Evolutionary conservation across 2,888 invertebrate genomes (phyloP).

Genomic region (Cyclophora punctaria): DNA sequence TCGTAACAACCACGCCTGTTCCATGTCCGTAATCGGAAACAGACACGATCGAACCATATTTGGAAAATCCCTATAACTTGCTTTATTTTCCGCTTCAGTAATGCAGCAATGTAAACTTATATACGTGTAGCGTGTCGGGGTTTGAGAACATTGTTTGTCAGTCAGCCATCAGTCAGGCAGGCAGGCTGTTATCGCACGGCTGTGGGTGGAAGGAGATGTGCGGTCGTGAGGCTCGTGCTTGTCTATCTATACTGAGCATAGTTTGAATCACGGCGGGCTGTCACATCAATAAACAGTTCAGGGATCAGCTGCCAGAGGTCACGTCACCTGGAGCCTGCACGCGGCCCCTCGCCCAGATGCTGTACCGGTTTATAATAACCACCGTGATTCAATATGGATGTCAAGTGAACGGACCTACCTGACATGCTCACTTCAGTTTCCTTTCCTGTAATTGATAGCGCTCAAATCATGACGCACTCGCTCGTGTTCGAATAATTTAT

Average conservation of each 20-base stretch:
- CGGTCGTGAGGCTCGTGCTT: no score
- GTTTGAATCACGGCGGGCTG: slow-evolving; percentile 8
- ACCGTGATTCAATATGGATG: slow-evolving; percentile 11
- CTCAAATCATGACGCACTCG: slow-evolving; percentile 4
- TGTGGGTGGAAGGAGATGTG: not conserved
- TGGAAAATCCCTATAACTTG: slow-evolving; percentile 1
- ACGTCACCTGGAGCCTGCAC: slow-evolving; percentile 4
- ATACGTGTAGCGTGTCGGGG: slow-evolving; percentile 3
- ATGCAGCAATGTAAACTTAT: slow-evolving; percentile 1
- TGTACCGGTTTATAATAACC: slow-evolving; percentile 1
- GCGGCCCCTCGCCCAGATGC: not conserved
- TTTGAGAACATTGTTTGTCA: slow-evolving; percentile 10
- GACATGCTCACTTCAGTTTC: slow-evolving; percentile 12
- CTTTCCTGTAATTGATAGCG: slow-evolving; percentile 16
- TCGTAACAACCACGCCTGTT: slow-evolving; percentile 12
- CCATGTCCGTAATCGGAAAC: slow-evolving; percentile 10
- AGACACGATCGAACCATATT: slow-evolving; percentile 5
- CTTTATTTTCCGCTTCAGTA: slow-evolving; percentile 2
- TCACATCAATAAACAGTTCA: slow-evolving; percentile 13
- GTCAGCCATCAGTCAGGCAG: slow-evolving; percentile 5
- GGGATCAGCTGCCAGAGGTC: slow-evolving; percentile 13
- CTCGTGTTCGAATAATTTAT: slow-evolving; percentile 3
- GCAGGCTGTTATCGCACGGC: not conserved
- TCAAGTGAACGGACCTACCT: slow-evolving; percentile 9
- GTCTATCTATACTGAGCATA: not conserved